Base-by-base conservation (phyloP, 1,140 invertebrate species). In the Oedothorax gibbosus region DNA sequence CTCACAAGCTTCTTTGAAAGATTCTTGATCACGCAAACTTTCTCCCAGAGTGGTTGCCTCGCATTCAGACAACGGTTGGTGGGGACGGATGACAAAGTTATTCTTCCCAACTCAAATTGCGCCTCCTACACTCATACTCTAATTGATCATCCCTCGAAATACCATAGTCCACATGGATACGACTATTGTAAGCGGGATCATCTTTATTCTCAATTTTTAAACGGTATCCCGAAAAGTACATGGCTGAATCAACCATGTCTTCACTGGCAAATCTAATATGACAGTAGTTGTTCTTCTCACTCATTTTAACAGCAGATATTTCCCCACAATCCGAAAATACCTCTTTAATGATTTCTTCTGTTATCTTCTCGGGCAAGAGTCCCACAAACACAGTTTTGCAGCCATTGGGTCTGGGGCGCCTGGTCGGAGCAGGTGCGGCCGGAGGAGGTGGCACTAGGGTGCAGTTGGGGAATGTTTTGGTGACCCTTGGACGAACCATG, bases 251-350 rank as follows among this genome's bases (percentile, higher is more conserved):
- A 0, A 98, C 96, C 89, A 99, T n/a, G n/a, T n/a, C n/a, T n/a
- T n/a, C n/a, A n/a, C n/a, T n/a, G n/a, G n/a, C n/a, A n/a, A n/a
- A n/a, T 86, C 97, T 92, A 88, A 99, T 97, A 87, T 99, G 97
- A 89, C 96, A 97, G 90, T 98, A 99, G 90, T 98, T 98, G 89
- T 98, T 98, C 89, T 97, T 98, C n/a, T n/a, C n/a, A 71, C 96
- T 98, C 85, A 98, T 92, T 80, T 97, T 92, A 54, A 98, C 91
- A 0, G 95, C 97, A n/a, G 94, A 94, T 85, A 98, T 98, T 89
- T 96, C 94, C 6, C 97, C 97, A 90, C 96, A 98, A 4, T 93
- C 91, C 88, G 96, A 94, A 92, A 98, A 98, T 86, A 98, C 94
- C 90, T 98, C 97, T 87, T 93, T 93, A 65, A 98, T 94, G 81